Conservation (phyloP, 2,113 vertebrate species). For the Cairina moschata region DNA sequence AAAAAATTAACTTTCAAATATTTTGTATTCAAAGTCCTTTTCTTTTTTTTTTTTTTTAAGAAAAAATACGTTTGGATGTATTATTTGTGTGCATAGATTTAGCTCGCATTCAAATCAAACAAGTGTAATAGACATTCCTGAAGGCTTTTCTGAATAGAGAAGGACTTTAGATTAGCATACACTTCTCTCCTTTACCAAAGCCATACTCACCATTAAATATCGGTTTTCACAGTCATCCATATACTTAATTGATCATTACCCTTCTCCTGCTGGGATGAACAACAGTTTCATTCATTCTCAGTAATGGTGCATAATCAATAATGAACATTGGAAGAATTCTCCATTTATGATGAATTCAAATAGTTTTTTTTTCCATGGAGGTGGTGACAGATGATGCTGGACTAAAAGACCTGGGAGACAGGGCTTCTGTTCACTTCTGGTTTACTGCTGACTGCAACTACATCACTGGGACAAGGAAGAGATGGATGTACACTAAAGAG, state of each 20-base stretch:
- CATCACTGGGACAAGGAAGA: not conserved
- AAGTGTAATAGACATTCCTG: not conserved
- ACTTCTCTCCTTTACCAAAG: not conserved
- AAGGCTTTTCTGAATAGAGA: not conserved
- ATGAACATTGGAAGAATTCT: not conserved
- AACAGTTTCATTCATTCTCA: not conserved
- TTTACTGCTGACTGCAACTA: not conserved
- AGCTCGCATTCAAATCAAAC: not conserved
- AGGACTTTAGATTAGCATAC: not conserved
- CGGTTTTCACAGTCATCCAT: not conserved
- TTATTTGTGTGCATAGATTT: not conserved
- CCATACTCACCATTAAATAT: not conserved
- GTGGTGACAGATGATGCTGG: not conserved
- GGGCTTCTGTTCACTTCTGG: not conserved
- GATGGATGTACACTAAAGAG: not conserved
- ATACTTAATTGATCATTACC: not conserved
- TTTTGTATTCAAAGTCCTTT: not conserved
- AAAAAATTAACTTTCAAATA: not conserved
- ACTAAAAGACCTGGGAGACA: not conserved
- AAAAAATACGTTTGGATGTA: not conserved
- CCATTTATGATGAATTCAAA: not conserved
- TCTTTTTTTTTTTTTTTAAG: no score
- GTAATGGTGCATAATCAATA: not conserved
- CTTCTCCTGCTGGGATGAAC: not conserved
- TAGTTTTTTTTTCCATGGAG: not conserved